Percentiles rank a stretch among this genome's conserved stretches.
phyloP scores from a whole-genome alignment of 2,113 vertebrate genomes.

The Osmerus mordax region DNA sequence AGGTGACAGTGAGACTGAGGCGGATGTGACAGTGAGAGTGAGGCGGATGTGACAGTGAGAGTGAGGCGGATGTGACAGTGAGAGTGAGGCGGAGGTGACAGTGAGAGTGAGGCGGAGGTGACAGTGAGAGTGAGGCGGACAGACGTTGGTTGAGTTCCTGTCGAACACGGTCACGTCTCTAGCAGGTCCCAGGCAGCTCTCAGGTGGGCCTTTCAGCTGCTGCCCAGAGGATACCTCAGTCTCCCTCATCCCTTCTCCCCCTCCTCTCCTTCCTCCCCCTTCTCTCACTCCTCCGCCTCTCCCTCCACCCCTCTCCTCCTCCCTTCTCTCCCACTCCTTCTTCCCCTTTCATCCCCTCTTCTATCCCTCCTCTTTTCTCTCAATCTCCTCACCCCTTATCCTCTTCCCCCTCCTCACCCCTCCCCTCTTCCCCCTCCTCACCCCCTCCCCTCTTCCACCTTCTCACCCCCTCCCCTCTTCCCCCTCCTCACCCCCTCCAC shows the following conservation, averaged over 20 bases:
- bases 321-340: conserved; percentile 52
- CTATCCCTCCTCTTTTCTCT: conserved; percentile 63
- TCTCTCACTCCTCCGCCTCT: conserved; percentile 41
- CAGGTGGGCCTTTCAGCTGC: conserved; percentile 82
- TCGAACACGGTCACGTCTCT: conserved; percentile 77
- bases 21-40: no score
- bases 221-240: conserved; percentile 74
- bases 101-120: conserved; percentile 33
- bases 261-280: conserved; percentile 15
- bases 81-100: conserved; percentile 55
- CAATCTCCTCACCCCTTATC: conserved; percentile 75
- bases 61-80: conserved; percentile 53
- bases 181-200: conserved; percentile 79
- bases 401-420: conserved; percentile 55
- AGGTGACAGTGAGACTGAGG: no score
- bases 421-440: neutral
- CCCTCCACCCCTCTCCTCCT: conserved; percentile 6
- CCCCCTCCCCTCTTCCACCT: neutral
- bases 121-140: conserved; percentile 68
- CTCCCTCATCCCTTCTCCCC: conserved; percentile 40
- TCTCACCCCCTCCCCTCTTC: neutral
- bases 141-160: conserved; percentile 64
- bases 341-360: conserved; percentile 26
- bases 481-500: no score
- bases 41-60: conserved; percentile 66